Conservation (phyloP, 2,113 vertebrate genomes). For the Oreocharis arfaki region DNA sequence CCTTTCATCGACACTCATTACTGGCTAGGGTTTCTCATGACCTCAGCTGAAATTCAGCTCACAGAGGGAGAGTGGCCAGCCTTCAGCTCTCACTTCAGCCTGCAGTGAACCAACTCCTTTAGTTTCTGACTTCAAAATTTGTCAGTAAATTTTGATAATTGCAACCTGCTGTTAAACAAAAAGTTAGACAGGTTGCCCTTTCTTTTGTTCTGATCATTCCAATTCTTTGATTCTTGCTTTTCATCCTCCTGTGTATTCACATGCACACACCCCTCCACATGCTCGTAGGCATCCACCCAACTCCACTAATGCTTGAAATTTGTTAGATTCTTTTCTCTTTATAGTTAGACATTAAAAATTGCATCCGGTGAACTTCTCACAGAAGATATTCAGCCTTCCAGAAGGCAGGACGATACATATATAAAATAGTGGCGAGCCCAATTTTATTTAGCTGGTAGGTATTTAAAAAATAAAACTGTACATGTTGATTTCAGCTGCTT, state of each 20-base stretch:
- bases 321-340: constrained; percentile 37
- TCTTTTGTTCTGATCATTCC: not conserved
- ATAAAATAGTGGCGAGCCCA: not conserved
- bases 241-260: not conserved
- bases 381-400: not conserved
- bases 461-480: not conserved
- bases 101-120: not conserved
- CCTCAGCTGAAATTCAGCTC: not conserved
- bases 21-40: constrained; percentile 1
- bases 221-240: not conserved
- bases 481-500: not conserved
- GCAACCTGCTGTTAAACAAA: not conserved
- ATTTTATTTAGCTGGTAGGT: not conserved
- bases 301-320: constrained; percentile 16
- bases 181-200: not conserved
- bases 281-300: not conserved
- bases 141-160: not conserved
- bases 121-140: not conserved
- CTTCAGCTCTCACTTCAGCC: not conserved
- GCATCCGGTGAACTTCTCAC: not conserved
- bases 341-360: constrained; percentile 20
- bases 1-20: not conserved
- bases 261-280: not conserved
- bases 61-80: not conserved
- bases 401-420: not conserved